Base-by-base conservation (phyloP, 2,888 invertebrate species). In the Lycocerus yunnanus region DNA sequence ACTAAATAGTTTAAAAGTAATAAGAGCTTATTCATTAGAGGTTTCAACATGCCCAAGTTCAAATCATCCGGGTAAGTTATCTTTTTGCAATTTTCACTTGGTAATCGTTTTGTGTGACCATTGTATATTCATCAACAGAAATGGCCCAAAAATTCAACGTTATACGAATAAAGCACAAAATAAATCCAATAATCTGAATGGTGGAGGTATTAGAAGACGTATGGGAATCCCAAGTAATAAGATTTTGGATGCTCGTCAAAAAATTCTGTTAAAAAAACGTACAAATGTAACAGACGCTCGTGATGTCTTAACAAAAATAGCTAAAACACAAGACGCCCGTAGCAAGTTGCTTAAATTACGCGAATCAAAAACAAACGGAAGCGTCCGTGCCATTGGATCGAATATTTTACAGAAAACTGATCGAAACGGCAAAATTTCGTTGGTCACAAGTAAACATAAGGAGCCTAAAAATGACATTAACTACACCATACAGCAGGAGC, bases 211-310 rank as follows among this genome's bases (percentile, higher is more conserved):
- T 13, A 78, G 75, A 73, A 78, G 73, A 61, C 60, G 68, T 18
- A 58, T 66, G 8, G 71, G 73, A 10, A 73, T 73, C 16, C 15
- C 21, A 11, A 66, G n/a, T 16, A 63, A 61, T 14, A 83, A 81
- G 70, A 79, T 86, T 1, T 86, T 88, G 3, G 95, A 95, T 88
- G 95, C 95, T 15, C 90, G 95, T 67, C 91, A 93, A 79, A 94
- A 93, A 86, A 93, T 95, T 59, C 92, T 95, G 79, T 92, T 92
- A 66, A 95, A 94, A 82, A 94, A 94, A 84, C 90, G 95, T 67
- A 91, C 90, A 66, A 92, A 92, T 82, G 91, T 95, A 20, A 90
- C 90, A 0, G 95, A 96, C 89, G 95, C 95, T 0, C 89, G 95
- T 75, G 95, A 96, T 80, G 93, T 94, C 82, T 87, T 96, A 69